Conservation (phyloP, 1,140 invertebrate genomes). For the Sycophila sp. region DNA sequence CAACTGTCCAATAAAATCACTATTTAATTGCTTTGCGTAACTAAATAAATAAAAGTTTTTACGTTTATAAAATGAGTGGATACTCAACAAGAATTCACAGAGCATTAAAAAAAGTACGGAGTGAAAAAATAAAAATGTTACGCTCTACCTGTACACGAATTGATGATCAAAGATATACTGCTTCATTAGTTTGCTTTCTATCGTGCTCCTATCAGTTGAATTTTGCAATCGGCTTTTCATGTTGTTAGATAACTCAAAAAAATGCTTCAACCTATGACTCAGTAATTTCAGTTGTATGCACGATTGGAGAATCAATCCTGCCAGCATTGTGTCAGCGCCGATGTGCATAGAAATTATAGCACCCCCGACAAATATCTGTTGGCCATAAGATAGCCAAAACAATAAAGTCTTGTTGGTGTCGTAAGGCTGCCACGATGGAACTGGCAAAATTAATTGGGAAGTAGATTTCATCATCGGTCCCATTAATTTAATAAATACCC, state of each 20-base stretch:
- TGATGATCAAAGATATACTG: background rate
- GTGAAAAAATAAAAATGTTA: too few species aligned
- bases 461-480: background rate
- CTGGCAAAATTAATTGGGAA: background rate
- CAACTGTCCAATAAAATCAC: background rate
- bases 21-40: background rate
- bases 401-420: background rate
- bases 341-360: background rate
- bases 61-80: too few species aligned
- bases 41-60: background rate
- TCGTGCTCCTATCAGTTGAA: background rate
- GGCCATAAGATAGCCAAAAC: background rate
- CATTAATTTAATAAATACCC: background rate
- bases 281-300: slow-evolving; percentile 6
- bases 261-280: slow-evolving; percentile 7
- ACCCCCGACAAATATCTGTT: background rate
- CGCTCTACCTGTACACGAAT: slow-evolving; percentile 2
- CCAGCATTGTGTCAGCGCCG: background rate
- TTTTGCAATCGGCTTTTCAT: background rate
- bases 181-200: background rate
- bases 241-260: background rate
- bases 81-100: too few species aligned
- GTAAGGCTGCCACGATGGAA: slow-evolving; percentile 2
- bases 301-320: background rate
- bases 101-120: too few species aligned